Base-by-base conservation (phyloP, 1,140 invertebrate species). In the Tenebrio molitor region DNA sequence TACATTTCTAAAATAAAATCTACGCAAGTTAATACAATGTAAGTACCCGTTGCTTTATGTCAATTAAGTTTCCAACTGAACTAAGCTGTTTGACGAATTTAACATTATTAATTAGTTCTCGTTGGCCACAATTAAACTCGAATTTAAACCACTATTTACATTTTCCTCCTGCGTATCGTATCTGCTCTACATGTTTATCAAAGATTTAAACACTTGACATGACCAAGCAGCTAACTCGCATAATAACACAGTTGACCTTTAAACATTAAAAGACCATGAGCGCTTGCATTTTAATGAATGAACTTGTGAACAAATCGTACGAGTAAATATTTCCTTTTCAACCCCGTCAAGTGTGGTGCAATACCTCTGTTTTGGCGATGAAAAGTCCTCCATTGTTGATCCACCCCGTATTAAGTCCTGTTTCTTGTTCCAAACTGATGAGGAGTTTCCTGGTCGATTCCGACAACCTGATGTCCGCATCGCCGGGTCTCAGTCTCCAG, bases 311-410 rank as follows among this genome's bases (percentile, higher is more conserved):
- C 12, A 39, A 39, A 39, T n/a, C n/a, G n/a, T n/a, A n/a, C n/a
- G n/a, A n/a, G 4, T 33, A 10, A 33, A 33, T 10, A 33, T 10
- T 33, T 33, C 29, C 29, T 33, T 5, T 5, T 33, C 10, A 10
- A 4, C 10, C 29, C 4, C 10, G 10, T 5, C 10, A 33, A 33
- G 10, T 29, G 29, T 53, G 8, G 6, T 7, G n/a, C 6, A 6
- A 83, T 82, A 92, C 92, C 76, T 90, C 86, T 65, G 88, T 90
- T 72, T 91, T 88, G 0, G 94, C 95, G 71, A 96, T 92, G 79
- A 94, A 95, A 73, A 97, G 85, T 15, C 95, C 95, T 0, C 95
- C 95, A 84, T 96, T 96, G 76, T 94, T 91, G 72, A 91, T 92
- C 90, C 92, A 96, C 1, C 94, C 94, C 0, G 94, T 89, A 84